Base-by-base conservation (phyloP, 2,888 invertebrate genomes). In the Oscheius onirici region DNA sequence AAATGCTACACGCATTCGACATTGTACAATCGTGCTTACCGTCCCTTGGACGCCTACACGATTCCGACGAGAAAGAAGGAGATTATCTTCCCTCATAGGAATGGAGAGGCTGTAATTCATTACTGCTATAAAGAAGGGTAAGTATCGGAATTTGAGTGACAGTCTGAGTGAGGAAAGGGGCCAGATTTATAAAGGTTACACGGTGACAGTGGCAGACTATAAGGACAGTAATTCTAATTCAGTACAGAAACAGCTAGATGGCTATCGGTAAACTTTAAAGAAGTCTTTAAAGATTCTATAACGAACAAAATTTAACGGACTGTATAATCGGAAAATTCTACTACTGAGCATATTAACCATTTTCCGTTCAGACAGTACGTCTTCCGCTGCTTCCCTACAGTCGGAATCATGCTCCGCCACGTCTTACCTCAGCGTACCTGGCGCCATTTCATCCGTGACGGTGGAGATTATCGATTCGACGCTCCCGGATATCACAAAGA, bases 61-160 rank as follows among this genome's bases (percentile, higher is more conserved):
- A 40, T 43, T 40, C 58, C 40, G 8, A 6, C 11, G n/a, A 40
- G 40, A 3, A 58, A 58, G 17, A 41, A 17, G 11, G 20, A 58
- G 41, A 17, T 58, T 8, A 41, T 43, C 20, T 58, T 58, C 20
- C 41, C 58, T 58, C 58, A 58, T 40, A 17, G 41, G 20, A n/a
- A 15, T 41, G 15, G 15, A 1, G 20, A 40, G 8, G 40, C 58
- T 17, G 17, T 58, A 1, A 58, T 58, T 17, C 58, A 58, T 20
- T 58, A 40, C 24, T 22, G 17, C 17, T 58, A 58, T n/a, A 40
- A 41, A 2, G 58, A 58, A 5, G 58, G 58, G 58, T 58, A 41
- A 43, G 58, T 8, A 8, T n/a, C n/a, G n/a, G n/a, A n/a, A n/a
- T n/a, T n/a, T n/a, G n/a, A n/a, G n/a, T n/a, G n/a, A n/a, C n/a